These are phyloP conservation scores for Labrus mixtus DNA, from an alignment of 2,113 vertebrate species.

Conservation along the genomic window DNA sequence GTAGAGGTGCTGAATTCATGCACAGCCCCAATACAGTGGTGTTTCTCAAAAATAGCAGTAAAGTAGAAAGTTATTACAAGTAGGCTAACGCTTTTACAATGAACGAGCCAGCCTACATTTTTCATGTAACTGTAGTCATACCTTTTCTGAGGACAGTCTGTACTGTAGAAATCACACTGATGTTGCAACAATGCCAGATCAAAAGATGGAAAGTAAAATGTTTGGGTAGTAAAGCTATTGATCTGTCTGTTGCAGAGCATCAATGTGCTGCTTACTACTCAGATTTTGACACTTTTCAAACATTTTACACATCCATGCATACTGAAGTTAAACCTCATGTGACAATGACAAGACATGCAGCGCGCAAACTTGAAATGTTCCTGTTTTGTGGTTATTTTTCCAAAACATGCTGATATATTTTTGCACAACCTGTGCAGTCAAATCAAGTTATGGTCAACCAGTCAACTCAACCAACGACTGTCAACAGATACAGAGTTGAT, in stretches of 20 bases:
- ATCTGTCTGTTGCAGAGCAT: not conserved
- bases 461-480: not conserved
- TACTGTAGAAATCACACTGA: not conserved
- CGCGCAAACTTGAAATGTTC: too few relatives aligned
- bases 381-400: too few relatives aligned
- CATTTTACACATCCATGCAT: not conserved
- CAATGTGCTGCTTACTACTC: not conserved
- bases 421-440: too few relatives aligned
- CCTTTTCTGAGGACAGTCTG: not conserved
- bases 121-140: not conserved
- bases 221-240: too few relatives aligned
- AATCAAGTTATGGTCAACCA: too few relatives aligned
- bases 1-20: not conserved
- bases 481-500: not conserved
- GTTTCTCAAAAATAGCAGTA: slow-evolving; percentile 19
- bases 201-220: too few relatives aligned
- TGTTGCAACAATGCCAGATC: not conserved
- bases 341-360: not conserved
- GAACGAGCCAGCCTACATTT: slow-evolving; percentile 13
- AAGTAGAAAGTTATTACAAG: slow-evolving; percentile 15
- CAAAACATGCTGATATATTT: too few relatives aligned
- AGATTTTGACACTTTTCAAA: not conserved
- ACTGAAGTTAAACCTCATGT: too few relatives aligned
- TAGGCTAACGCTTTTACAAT: not conserved
- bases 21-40: not conserved